A percentile compares a stretch with the other conserved stretches of the same genome.
These are phyloP conservation scores for Leucania comma DNA, from an alignment of 2,888 invertebrate species.

Conservation along the genomic window DNA sequence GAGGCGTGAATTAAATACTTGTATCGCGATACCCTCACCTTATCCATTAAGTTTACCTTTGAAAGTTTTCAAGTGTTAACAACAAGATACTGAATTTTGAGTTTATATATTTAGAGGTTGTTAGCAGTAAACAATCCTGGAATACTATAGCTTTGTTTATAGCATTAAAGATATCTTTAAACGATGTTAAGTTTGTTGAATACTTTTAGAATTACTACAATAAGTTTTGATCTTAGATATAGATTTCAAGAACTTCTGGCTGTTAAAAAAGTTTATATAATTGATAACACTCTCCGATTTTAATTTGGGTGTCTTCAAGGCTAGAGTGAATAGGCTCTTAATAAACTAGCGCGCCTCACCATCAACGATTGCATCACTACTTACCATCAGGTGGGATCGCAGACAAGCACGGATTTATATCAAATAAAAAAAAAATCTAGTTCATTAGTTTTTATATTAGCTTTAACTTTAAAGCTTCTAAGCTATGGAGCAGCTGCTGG, in stretches of 20 bases:
- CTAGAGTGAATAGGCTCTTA: too few relatives aligned
- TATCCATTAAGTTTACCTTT: constrained; percentile 43
- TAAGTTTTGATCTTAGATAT: not conserved
- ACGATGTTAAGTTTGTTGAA: constrained; percentile 19
- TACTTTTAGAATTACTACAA: not conserved
- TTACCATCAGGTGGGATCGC: too few relatives aligned
- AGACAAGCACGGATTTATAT: too few relatives aligned
- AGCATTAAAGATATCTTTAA: constrained; percentile 41
- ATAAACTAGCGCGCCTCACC: too few relatives aligned
- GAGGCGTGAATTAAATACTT: constrained; percentile 61
- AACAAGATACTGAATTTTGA: constrained; percentile 9
- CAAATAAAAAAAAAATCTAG: too few relatives aligned
- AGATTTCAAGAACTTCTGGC: constrained; percentile 5
- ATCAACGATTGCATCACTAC: too few relatives aligned
- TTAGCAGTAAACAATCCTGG: constrained; percentile 42
- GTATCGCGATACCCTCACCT: constrained; percentile 49
- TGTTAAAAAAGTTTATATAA: not conserved
- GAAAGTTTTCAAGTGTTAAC: constrained; percentile 15
- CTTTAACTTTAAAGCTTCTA: too few relatives aligned
- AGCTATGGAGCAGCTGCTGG: too few relatives aligned
- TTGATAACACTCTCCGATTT: too few relatives aligned
- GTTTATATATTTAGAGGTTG: constrained; percentile 29
- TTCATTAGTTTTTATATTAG: too few relatives aligned
- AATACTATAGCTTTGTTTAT: constrained; percentile 36
- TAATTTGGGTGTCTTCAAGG: too few relatives aligned